Percentiles rank a stretch among this genome's conserved stretches.
Evolutionary conservation across 2,888 invertebrate genomes (phyloP).

Genomic region (Macrosiphum euphorbiae): DNA sequence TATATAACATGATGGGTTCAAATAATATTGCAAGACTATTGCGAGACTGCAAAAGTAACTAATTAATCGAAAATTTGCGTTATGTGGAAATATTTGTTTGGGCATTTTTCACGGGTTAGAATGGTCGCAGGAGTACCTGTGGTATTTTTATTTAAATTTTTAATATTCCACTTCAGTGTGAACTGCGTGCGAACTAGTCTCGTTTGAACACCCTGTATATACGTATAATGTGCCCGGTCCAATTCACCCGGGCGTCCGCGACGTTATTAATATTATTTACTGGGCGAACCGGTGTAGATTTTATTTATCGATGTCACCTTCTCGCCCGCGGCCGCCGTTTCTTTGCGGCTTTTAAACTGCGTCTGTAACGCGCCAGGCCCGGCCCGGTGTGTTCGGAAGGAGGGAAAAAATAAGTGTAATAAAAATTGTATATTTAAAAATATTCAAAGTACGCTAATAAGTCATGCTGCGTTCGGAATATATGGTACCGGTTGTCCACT

Average conservation of each 20-base stretch:
- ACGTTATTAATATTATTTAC: conserved; percentile 65
- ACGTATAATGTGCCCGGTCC: conserved; percentile 28
- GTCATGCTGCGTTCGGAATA: conserved; percentile 64
- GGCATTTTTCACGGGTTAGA: not conserved
- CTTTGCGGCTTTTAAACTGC: conserved; percentile 59
- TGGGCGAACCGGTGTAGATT: conserved; percentile 64
- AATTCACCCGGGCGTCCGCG: conserved; percentile 49
- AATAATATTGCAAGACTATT: not conserved
- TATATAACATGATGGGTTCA: not conserved
- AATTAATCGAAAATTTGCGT: not conserved
- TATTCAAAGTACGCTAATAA: conserved; percentile 65
- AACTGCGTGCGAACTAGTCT: not conserved
- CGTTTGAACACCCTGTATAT: conserved; percentile 52
- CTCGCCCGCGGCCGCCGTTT: conserved; percentile 25
- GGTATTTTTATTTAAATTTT: not conserved
- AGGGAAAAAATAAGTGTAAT: conserved; percentile 47
- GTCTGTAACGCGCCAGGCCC: not conserved
- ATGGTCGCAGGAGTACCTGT: not conserved
- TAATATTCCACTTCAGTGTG: not conserved
- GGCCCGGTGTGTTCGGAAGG: conserved; percentile 20
- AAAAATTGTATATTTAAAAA: conserved; percentile 64
- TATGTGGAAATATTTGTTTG: not conserved
- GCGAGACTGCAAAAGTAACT: not conserved
- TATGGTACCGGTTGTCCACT: conserved; percentile 62
- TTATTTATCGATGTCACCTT: conserved; percentile 64